Base-by-base conservation (phyloP, 2,113 vertebrate genomes). In the Nesogale talazaci region DNA sequence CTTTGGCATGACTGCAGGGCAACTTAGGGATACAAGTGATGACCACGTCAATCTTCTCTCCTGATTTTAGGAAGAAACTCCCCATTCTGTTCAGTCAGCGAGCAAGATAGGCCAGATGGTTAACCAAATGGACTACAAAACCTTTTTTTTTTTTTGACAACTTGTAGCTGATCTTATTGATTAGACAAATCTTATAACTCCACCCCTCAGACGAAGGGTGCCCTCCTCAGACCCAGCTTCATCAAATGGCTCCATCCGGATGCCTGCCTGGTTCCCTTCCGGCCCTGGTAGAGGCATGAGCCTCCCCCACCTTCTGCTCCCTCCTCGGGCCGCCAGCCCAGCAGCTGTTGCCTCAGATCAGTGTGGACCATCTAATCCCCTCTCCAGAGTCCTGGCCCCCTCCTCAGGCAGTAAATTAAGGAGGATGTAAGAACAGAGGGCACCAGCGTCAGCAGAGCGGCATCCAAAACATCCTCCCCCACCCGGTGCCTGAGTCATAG, bases 341-440 rank as follows among this genome's bases (percentile, higher is more conserved):
- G 91, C 96, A 97, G 97, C 96, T 97, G 95, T 97, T 96, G 94
- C 95, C 90, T 96, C 92, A 94, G 94, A 97, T 97, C 96, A 96
- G 94, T 95, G 95, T 91, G 94, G 93, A 95, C 94, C 90, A 94
- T 96, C 95, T 96, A 96, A 96, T 97, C 96, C 96, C 82, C 93
- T 88, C 94, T 95, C 95, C 57, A 85, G 91, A 92, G 93, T 90
- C 95, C 94, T 77, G 94, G 84, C 89, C 96, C 96, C 93, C 90
- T 95, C 95, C 96, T 89, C 97, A 96, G 94, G 97, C 95, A 97
- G 95, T 96, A 97, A 97, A 96, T 97, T 97, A 97, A 95, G 95
- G 95, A 94, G 95, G 92, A 95, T 93, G 95, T 96, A 97, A 96
- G 95, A 95, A 95, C 96, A 97, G 95, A 97, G 97, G 97, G 96